A percentile compares a stretch with the other conserved stretches of the same genome.
phyloP scores from a whole-genome alignment of 2,113 vertebrate species.

The Peromyscus leucopus region DNA sequence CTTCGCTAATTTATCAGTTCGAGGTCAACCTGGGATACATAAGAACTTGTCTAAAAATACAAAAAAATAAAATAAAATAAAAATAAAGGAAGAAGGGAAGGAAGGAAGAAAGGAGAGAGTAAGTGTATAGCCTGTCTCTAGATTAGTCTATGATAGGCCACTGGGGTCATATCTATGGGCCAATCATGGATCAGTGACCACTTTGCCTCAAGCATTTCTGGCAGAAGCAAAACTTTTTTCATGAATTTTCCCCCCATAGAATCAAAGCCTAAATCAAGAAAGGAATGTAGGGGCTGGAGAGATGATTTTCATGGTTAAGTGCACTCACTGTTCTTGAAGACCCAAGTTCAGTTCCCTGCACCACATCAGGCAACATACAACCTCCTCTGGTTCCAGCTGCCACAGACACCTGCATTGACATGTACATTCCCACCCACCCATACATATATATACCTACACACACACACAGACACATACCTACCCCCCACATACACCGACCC shows the following conservation, averaged over 20 bases:
- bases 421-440: neutral
- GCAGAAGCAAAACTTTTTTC: neutral
- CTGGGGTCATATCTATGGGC: neutral
- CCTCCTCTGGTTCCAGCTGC: neutral
- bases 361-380: neutral
- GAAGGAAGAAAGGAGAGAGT: neutral
- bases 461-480: too few species aligned
- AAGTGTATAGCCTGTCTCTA: neutral
- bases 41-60: neutral
- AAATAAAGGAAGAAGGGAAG: neutral
- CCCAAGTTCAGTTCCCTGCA: neutral
- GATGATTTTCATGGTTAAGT: neutral
- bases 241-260: neutral
- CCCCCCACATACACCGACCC: too few species aligned
- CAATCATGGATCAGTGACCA: neutral
- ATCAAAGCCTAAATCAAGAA: slow-evolving; percentile 18
- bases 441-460: too few species aligned
- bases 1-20: neutral
- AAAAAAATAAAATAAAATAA: too few species aligned
- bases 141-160: neutral
- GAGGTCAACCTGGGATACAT: neutral
- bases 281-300: neutral
- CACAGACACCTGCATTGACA: neutral
- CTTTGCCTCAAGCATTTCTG: neutral
- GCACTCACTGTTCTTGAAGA: neutral